Conservation (phyloP, 1,140 invertebrate genomes). For the Geopemphigus sp. region DNA sequence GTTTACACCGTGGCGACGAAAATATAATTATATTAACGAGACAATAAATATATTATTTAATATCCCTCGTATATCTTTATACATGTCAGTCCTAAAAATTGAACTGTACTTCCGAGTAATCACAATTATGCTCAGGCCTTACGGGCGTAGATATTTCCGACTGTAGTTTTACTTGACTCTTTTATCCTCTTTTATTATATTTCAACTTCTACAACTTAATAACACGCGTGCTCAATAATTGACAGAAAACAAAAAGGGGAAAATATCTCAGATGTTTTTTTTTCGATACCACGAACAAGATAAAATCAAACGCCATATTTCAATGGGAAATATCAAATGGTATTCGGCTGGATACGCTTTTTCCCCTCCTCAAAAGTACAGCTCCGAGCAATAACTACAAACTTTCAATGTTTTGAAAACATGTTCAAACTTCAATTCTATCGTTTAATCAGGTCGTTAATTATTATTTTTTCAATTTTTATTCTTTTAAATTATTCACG, state of each 20-base stretch:
- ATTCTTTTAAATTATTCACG: background rate
- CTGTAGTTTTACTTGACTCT: background rate
- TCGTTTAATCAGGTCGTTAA: background rate
- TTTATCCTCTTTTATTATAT: constrained; percentile 23
- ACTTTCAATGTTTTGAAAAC: background rate
- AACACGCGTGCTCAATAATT: background rate
- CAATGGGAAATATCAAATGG: background rate
- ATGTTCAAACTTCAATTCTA: background rate
- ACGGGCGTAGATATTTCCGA: background rate
- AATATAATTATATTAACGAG: too few species aligned
- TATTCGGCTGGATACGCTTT: background rate
- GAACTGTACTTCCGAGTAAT: background rate
- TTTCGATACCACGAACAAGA: background rate
- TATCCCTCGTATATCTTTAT: background rate
- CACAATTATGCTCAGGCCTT: background rate
- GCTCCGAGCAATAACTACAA: background rate
- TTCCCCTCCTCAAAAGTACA: background rate
- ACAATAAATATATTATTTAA: background rate
- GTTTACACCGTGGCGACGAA: too few species aligned
- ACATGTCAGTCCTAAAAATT: background rate
- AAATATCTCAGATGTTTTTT: constrained; percentile 30
- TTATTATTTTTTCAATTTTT: background rate
- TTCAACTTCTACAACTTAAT: constrained; percentile 3
- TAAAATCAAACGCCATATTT: background rate
- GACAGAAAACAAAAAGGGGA: constrained; percentile 2